Evolutionary conservation across 2,888 invertebrate species (phyloP), one percentile per base, ranked within the genome.

Genomic region (Trichopoda pennipes): DNA sequence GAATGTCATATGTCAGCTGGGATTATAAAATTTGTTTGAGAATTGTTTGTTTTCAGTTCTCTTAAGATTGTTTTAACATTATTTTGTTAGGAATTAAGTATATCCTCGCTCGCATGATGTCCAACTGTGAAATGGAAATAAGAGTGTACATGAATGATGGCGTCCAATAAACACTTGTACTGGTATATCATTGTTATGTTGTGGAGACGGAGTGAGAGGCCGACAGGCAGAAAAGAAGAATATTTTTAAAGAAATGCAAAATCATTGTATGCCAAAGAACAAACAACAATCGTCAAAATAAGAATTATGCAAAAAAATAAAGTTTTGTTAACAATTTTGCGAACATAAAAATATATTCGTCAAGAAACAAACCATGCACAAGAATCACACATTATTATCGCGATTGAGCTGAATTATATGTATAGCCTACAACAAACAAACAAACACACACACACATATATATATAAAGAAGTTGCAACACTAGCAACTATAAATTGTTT

Each of bases 291-390:
- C 23, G 12, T 2, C 10, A 38, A n/a, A 12, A 60, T 19, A 55
- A 49, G 23, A 23, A 28, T 21, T 19, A 7, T 8, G 19, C n/a
- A 51, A 16, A 76, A 61, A 77, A 14, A 21, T 53, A 28, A 74
- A 66, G 75, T 75, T 74, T 66, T 70, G 69, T 82, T 79, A 76
- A 74, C 72, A 72, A 79, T 76, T 79, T n/a, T 76, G 68, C 72
- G 56, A 72, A 82, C 79, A 82, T 79, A 72, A 58, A 78, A 77
- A 74, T 56, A 70, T 82, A 76, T 82, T 82, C 82, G 75, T 82
- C 82, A 82, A 79, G 72, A 64, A 56, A 75, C 75, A 79, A 82
- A 82, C 72, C 75, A 68, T 75, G 66, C 69, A 75, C 61, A 72
- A 61, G 68, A 82, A 82, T 79, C 82, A 68, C 55, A 72, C 56